phyloP scores from a whole-genome alignment of 1,140 invertebrate genomes.

The Neuroterus valhalla region DNA sequence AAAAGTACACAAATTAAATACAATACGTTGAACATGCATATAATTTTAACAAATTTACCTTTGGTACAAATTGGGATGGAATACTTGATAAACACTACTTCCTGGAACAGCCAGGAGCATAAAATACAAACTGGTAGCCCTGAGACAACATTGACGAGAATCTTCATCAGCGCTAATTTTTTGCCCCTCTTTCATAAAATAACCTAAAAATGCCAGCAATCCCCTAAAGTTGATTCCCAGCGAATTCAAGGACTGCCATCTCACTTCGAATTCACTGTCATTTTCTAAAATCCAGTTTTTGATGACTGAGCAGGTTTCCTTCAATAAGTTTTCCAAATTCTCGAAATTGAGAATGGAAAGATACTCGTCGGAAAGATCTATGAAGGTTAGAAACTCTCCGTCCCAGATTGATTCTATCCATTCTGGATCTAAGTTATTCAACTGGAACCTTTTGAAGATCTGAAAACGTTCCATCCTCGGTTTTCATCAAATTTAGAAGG shows the following conservation, averaged over 20 bases:
- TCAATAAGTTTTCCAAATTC: constrained; percentile 64
- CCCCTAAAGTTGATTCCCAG: constrained; percentile 72
- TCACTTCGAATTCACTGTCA: constrained; percentile 59
- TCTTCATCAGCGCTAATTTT: constrained; percentile 62
- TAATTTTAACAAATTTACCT: constrained; percentile 36
- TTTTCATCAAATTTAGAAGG: neutral
- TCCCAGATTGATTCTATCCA: constrained; percentile 76
- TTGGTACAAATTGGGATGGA: constrained; percentile 77
- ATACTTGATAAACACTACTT: constrained; percentile 77
- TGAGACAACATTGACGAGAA: constrained; percentile 65
- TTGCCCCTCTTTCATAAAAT: constrained; percentile 74
- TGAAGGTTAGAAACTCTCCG: constrained; percentile 72
- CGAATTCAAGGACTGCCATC: constrained; percentile 76
- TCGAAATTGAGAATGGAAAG: constrained; percentile 67
- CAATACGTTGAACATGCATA: neutral
- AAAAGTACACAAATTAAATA: neutral
- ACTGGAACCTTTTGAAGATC: constrained; percentile 64
- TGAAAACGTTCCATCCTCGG: constrained; percentile 62
- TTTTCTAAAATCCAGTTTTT: constrained; percentile 61
- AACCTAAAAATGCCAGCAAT: constrained; percentile 75
- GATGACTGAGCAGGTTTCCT: constrained; percentile 53
- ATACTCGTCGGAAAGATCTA: constrained; percentile 72
- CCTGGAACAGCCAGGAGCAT: constrained; percentile 75
- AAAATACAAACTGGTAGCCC: constrained; percentile 74
- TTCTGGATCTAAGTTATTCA: constrained; percentile 65